Evolutionary conservation across 2,113 vertebrate species (phyloP).

Genomic region (Numenius arquata): DNA sequence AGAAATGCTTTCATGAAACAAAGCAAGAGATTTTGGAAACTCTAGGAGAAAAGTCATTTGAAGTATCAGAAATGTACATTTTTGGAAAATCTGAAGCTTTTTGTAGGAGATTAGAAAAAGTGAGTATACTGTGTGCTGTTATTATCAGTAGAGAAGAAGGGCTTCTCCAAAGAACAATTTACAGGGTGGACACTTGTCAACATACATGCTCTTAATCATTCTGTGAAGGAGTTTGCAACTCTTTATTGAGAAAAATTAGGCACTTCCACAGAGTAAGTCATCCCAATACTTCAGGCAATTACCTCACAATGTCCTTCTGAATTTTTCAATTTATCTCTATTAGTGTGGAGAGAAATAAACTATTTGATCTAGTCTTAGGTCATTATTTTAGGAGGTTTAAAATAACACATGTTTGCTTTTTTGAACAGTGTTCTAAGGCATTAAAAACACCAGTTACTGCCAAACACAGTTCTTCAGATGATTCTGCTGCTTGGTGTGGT

Average conservation of each 20-base stretch:
- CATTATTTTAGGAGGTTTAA: background rate
- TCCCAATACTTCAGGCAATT: background rate
- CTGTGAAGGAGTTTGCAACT: background rate
- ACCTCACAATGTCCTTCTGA: background rate
- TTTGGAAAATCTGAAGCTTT: slow-evolving; percentile 84
- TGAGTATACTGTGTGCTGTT: slow-evolving; percentile 41
- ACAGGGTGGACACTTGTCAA: background rate
- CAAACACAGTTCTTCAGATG: background rate
- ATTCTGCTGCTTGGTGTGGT: background rate
- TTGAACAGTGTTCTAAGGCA: background rate
- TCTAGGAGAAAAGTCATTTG: slow-evolving; percentile 72
- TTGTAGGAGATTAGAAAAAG: slow-evolving; percentile 83
- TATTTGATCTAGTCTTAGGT: background rate
- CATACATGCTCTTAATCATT: background rate
- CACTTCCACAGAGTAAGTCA: background rate
- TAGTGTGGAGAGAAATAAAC: background rate
- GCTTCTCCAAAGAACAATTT: background rate
- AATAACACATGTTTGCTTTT: background rate
- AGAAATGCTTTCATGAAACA: slow-evolving; percentile 77
- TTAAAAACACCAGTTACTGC: background rate
- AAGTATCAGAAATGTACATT: slow-evolving; percentile 82
- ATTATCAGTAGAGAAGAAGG: background rate
- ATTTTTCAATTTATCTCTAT: background rate
- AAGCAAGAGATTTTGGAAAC: slow-evolving; percentile 69
- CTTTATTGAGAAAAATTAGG: background rate